These are phyloP conservation scores for Leucoraja ocellata DNA, from an alignment of 2,797 vertebrate genomes.

Conservation along the genomic window DNA sequence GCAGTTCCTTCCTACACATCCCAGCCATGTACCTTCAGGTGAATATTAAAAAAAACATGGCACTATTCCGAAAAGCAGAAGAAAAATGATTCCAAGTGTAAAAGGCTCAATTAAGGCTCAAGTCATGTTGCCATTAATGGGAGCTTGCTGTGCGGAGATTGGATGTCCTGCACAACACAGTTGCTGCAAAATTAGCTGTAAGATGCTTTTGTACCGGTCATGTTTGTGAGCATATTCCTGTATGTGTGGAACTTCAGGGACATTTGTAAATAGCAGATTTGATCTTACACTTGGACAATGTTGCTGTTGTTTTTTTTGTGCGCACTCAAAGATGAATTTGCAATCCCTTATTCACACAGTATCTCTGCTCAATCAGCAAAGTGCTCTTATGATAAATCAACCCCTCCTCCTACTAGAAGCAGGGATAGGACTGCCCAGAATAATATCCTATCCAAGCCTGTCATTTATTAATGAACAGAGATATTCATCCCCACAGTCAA, in stretches of 20 bases:
- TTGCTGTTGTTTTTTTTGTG: not conserved
- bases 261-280: not conserved
- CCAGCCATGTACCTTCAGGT: no score
- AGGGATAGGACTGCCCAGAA: not conserved
- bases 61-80: not conserved
- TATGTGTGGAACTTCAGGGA: not conserved
- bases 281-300: not conserved
- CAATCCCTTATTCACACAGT: not conserved
- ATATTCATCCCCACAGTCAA: not conserved
- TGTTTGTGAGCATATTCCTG: not conserved
- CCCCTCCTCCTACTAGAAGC: not conserved
- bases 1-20: no score
- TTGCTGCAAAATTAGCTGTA: not conserved
- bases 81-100: not conserved
- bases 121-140: not conserved
- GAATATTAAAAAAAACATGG: not conserved
- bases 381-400: not conserved
- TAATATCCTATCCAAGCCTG: not conserved
- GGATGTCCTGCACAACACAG: not conserved
- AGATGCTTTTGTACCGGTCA: not conserved
- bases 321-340: not conserved
- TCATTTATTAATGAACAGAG: not conserved
- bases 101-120: not conserved
- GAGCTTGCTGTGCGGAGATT: not conserved
- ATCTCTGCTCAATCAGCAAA: not conserved